These are phyloP conservation scores for Notothenia coriiceps DNA, from an alignment of 2,113 vertebrate genomes.

Conservation along the genomic window DNA sequence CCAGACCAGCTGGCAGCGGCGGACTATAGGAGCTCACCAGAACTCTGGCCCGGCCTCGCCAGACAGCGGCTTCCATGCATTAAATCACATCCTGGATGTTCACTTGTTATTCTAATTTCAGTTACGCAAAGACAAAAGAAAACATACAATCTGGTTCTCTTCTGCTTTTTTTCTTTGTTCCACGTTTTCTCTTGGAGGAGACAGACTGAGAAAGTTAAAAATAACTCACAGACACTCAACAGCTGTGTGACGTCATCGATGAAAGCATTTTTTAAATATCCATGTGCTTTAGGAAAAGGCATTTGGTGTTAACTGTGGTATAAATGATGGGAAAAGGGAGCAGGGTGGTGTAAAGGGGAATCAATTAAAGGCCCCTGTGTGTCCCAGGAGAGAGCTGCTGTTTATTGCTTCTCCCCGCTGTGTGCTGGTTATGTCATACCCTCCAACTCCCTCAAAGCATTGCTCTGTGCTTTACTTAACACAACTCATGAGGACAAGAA, in stretches of 20 bases:
- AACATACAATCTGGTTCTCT: slow-evolving; percentile 20
- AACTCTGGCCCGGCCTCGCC: slow-evolving; percentile 49
- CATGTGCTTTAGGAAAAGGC: slow-evolving; percentile 15
- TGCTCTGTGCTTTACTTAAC: slow-evolving; percentile 61
- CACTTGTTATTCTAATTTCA: slow-evolving; percentile 55
- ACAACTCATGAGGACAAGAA: slow-evolving; percentile 12
- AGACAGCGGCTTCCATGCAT: slow-evolving; percentile 71
- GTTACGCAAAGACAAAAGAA: slow-evolving; percentile 15
- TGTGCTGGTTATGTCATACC: slow-evolving; percentile 78
- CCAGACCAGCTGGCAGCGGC: slow-evolving; percentile 68
- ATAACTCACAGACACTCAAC: slow-evolving; percentile 52
- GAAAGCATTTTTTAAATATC: slow-evolving; percentile 22
- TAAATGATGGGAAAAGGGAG: slow-evolving; percentile 27
- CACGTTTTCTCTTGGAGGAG: slow-evolving; percentile 17
- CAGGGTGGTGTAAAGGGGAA: slow-evolving; percentile 65
- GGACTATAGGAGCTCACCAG: slow-evolving; percentile 46
- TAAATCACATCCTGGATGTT: slow-evolving; percentile 73
- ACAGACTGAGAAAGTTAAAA: slow-evolving; percentile 56
- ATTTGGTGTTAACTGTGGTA: slow-evolving; percentile 13
- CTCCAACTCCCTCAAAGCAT: slow-evolving; percentile 60
- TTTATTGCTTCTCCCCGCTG: slow-evolving; percentile 74
- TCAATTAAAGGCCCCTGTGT: slow-evolving; percentile 65
- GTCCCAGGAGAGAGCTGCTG: slow-evolving; percentile 72
- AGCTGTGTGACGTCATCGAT: slow-evolving; percentile 49
- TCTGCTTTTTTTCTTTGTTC: slow-evolving; percentile 18